Base-by-base conservation (phyloP, 1,140 invertebrate genomes). In the Camponotus vicinus region DNA sequence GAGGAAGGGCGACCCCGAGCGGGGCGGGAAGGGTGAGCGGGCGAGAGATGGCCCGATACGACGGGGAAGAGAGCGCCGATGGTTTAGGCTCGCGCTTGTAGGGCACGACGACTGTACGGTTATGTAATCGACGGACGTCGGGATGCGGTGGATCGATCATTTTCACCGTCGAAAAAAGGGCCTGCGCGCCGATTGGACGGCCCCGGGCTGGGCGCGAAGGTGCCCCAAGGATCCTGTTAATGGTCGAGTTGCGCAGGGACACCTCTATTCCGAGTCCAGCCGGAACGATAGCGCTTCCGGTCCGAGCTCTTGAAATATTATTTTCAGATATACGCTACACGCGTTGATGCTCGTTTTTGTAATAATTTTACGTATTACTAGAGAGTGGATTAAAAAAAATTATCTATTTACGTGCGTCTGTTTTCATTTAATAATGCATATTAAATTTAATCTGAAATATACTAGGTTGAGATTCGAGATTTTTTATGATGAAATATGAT, bases 71-170 rank as follows among this genome's bases (percentile, higher is more conserved):
- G 63, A 66, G 67, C 73, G 77, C 49, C 67, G 88, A 77, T 73
- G 75, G 27, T 83, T 82, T 77, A 64, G 70, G 83, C 42, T n/a
- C 67, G 71, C 42, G 75, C 78, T 90, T 90, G 66, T 89, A 87
- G 88, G 88, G 73, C 85, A 90, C 78, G 77, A 85, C 55, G 77
- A 69, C 79, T 52, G 9, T 45, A 52, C 45, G 45, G 88, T 90
- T 90, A 90, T 88, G 88, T 90, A 90, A 90, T 78, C 73, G 27
- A 76, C 67, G 21, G 21, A 61, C 69, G 67, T 57, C 40, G 79
- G 78, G 78, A 82, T 15, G 49, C 86, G 49, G 52, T 34, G 64
- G 55, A 90, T 90, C 89, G 89, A 90, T 90, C 70, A 64, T 57
- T 80, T 90, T 76, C 55, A 42, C n/a, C 55, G 55, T n/a, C 27